A percentile compares a stretch with the other conserved stretches of the same genome.
Evolutionary conservation across 2,113 vertebrate genomes (phyloP).

Genomic region (Alectura lathami): DNA sequence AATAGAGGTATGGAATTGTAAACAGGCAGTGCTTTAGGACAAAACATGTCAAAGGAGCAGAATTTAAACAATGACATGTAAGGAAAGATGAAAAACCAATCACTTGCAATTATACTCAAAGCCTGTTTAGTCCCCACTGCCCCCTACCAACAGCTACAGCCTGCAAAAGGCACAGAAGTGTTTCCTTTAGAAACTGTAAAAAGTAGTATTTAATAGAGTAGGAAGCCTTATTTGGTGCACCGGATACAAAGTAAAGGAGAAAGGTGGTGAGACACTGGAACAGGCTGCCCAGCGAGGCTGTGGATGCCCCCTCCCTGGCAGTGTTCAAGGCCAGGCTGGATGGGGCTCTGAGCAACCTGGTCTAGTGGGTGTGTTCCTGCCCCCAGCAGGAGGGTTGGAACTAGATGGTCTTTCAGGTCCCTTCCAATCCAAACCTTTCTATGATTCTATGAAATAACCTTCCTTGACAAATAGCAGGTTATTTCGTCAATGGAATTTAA

Average conservation of each 20-base stretch:
- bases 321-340: no score
- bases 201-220: neutral
- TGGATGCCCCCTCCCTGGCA: no score
- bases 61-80: constrained; percentile 45
- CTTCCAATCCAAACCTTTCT: no score
- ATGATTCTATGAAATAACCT: no score
- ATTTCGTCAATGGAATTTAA: neutral
- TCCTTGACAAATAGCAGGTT: neutral
- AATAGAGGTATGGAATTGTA: constrained; percentile 56
- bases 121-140: neutral
- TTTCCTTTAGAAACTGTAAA: neutral
- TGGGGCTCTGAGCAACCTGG: no score
- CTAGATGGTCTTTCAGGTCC: no score
- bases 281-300: no score
- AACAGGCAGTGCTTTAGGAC: constrained; percentile 63
- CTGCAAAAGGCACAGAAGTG: neutral
- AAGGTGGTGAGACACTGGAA: no score
- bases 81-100: constrained; percentile 60
- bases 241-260: neutral
- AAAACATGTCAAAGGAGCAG: constrained; percentile 57
- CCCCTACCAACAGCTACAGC: neutral
- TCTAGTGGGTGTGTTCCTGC: no score
- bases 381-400: no score
- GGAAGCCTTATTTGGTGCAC: neutral
- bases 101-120: constrained; percentile 51